Evolutionary conservation across 2,888 invertebrate species (phyloP).

Genomic region (Leptopilina syphax): DNA sequence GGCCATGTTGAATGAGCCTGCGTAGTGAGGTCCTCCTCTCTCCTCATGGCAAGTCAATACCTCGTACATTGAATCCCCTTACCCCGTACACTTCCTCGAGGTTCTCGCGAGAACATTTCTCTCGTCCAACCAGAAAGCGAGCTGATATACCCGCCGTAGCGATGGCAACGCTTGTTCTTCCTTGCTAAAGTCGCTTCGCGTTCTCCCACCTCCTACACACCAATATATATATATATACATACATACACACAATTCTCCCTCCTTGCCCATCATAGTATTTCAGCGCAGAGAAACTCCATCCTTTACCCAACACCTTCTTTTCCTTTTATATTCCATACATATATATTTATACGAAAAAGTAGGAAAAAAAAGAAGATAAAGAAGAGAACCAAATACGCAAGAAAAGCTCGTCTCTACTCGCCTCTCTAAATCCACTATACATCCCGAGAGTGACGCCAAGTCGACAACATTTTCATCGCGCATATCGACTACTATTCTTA

Average conservation of each 20-base stretch:
- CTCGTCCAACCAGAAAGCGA: slow-evolving; percentile 73
- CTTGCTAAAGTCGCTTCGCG: slow-evolving; percentile 33
- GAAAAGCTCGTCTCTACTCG: slow-evolving; percentile 1
- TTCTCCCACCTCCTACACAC: not conserved
- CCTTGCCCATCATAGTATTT: not conserved
- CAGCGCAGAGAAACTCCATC: slow-evolving; percentile 10
- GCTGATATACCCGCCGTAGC: slow-evolving; percentile 75
- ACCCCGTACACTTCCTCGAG: slow-evolving; percentile 48
- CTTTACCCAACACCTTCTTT: slow-evolving; percentile 16
- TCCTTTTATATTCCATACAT: not conserved
- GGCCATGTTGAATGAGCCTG: slow-evolving; percentile 73
- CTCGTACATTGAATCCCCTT: slow-evolving; percentile 60
- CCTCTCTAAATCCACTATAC: slow-evolving; percentile 28
- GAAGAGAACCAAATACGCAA: slow-evolving; percentile 5
- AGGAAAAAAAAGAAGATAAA: not conserved
- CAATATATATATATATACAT: too few relatives aligned
- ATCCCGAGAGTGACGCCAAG: slow-evolving; percentile 32
- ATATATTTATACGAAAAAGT: not conserved
- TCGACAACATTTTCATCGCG: slow-evolving; percentile 31
- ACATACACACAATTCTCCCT: not conserved
- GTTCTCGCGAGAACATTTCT: slow-evolving; percentile 48
- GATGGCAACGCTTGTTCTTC: slow-evolving; percentile 73
- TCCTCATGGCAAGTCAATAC: slow-evolving; percentile 70
- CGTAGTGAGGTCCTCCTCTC: slow-evolving; percentile 66
- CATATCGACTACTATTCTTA: slow-evolving; percentile 22